Percentiles rank a stretch among this genome's conserved stretches.
Evolutionary conservation across 2,888 invertebrate species (phyloP).

Genomic region (Epirrhoe tristata): DNA sequence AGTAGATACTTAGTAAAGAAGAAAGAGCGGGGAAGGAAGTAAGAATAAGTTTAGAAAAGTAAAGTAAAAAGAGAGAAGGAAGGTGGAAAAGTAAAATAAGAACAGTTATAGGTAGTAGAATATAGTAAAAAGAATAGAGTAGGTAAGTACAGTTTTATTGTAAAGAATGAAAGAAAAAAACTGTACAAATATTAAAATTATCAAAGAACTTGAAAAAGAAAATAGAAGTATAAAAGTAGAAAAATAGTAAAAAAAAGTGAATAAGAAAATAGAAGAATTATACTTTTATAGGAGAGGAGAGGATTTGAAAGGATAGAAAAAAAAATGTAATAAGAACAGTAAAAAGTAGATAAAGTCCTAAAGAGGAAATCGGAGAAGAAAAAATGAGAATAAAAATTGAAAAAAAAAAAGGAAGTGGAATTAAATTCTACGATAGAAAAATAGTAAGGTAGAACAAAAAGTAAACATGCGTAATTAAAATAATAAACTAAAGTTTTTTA

Average conservation of each 20-base stretch:
- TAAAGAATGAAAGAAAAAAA: too few species aligned
- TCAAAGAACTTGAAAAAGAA: not conserved
- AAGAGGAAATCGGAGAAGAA: not conserved
- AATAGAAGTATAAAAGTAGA: not conserved
- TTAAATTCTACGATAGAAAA: not conserved
- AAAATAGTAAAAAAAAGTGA: too few species aligned
- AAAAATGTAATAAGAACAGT: not conserved
- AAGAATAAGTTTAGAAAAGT: not conserved
- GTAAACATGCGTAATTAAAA: not conserved
- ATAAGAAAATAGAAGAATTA: too few species aligned
- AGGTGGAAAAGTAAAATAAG: not conserved
- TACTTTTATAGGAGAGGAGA: too few species aligned
- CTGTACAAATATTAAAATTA: too few species aligned
- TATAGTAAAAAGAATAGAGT: too few species aligned
- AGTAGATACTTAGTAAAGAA: too few species aligned
- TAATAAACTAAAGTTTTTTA: not conserved
- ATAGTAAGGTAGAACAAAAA: not conserved
- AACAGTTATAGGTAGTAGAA: not conserved
- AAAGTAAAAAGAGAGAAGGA: slow-evolving; percentile 2
- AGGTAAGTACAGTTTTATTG: too few species aligned
- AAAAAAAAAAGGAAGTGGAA: not conserved
- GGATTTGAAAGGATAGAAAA: not conserved
- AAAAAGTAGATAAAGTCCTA: slow-evolving; percentile 1
- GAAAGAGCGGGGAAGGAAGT: slow-evolving; percentile 23
- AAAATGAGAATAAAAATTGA: not conserved